These are phyloP conservation scores for Galaxea fascicularis DNA, from an alignment of 92 coral and sea anemone genomes.

Conservation along the genomic window DNA sequence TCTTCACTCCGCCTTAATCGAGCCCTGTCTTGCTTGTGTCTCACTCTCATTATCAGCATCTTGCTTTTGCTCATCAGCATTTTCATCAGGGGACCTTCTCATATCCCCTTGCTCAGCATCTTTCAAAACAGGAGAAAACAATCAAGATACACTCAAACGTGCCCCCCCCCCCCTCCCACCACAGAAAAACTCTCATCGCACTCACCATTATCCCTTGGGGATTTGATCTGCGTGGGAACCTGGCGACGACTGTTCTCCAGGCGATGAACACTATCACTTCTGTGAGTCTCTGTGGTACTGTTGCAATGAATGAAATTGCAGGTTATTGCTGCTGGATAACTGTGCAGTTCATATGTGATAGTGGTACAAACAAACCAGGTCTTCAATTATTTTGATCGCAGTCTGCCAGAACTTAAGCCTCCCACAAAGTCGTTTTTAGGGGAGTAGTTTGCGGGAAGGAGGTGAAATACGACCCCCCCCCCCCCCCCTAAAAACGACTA, in stretches of 20 bases:
- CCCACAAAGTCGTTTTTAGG: no score
- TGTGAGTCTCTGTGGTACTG: not conserved
- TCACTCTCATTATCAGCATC: no score
- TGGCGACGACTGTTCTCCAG: slow-evolving; percentile 8
- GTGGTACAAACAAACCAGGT: no score
- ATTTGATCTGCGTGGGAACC: not conserved
- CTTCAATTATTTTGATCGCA: no score
- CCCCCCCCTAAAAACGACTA: no score
- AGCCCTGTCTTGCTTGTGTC: not conserved
- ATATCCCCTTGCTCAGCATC: not conserved
- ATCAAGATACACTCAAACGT: not conserved
- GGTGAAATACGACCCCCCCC: no score
- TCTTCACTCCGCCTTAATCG: not conserved
- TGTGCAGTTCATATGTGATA: no score
- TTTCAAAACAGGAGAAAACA: not conserved
- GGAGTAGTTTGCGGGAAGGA: no score
- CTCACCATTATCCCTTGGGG: not conserved
- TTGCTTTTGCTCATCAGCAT: no score
- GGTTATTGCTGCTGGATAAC: no score
- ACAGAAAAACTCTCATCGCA: not conserved
- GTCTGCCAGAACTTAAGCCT: no score
- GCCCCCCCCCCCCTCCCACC: no score
- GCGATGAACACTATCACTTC: not conserved
- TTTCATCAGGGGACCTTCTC: not conserved
- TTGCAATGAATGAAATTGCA: not conserved